Evolutionary conservation across 1,140 invertebrate genomes (phyloP).

Genomic region (Drosophila nebulosa): DNA sequence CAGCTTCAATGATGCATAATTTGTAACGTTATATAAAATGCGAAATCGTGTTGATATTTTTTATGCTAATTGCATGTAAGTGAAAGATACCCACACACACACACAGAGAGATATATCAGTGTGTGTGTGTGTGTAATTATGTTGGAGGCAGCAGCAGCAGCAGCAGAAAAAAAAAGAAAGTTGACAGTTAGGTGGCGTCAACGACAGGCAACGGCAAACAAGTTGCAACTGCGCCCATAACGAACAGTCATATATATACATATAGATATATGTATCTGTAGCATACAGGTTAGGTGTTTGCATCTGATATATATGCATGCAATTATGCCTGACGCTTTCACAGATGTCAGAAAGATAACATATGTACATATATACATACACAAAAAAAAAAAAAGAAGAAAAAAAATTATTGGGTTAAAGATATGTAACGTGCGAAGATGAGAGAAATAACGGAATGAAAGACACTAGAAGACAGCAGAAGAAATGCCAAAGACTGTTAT

Average conservation of each 20-base stretch:
- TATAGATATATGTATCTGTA: conserved; percentile 37
- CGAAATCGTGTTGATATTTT: conserved; percentile 71
- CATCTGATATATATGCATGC: conserved; percentile 59
- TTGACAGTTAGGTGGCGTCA: conserved; percentile 76
- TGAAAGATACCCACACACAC: conserved; percentile 46
- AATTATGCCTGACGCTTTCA: conserved; percentile 65
- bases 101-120: neutral
- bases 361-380: too few species aligned
- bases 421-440: conserved; percentile 53
- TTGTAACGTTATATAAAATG: conserved; percentile 76
- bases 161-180: conserved; percentile 68
- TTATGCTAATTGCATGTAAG: conserved; percentile 77
- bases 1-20: conserved; percentile 77
- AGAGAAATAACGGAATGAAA: neutral
- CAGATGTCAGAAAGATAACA: conserved; percentile 37
- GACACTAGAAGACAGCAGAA: neutral
- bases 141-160: conserved; percentile 10
- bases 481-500: neutral
- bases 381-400: conserved; percentile 6
- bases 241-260: conserved; percentile 30
- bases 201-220: conserved; percentile 56
- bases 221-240: conserved; percentile 61
- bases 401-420: conserved; percentile 46
- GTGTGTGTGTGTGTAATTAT: conserved; percentile 58
- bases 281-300: conserved; percentile 56